Evolutionary conservation across 2,113 vertebrate species (phyloP).

Genomic region (Cathartes aura): DNA sequence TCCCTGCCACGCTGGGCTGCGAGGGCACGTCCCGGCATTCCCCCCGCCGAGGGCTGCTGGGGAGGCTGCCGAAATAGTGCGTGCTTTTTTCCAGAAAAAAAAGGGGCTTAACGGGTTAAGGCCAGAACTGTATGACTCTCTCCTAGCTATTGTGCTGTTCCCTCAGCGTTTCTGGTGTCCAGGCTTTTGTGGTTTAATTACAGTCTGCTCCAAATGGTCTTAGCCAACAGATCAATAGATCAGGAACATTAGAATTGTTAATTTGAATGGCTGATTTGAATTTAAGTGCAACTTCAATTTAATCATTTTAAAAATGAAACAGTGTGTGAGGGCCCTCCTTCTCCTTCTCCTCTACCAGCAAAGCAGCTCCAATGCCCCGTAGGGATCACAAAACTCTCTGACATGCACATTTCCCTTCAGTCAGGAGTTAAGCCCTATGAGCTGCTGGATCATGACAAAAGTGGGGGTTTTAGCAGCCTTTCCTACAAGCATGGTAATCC

Average conservation of each 20-base stretch:
- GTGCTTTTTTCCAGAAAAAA: not conserved
- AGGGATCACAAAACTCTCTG: constrained; percentile 20
- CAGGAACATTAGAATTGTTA: constrained; percentile 69
- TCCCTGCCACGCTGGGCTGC: not conserved
- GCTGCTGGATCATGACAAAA: constrained; percentile 54
- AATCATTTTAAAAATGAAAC: constrained; percentile 48
- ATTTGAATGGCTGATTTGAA: constrained; percentile 68
- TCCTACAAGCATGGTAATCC: constrained; percentile 53
- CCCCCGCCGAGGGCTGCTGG: not conserved
- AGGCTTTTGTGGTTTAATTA: constrained; percentile 69
- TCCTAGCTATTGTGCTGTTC: constrained; percentile 11
- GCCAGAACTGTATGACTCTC: not conserved
- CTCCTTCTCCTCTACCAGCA: not conserved
- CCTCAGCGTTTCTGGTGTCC: not conserved
- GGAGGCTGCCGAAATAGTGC: not conserved
- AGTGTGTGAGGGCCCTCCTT: not conserved
- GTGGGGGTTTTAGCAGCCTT: constrained; percentile 41
- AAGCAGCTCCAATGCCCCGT: not conserved
- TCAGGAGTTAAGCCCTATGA: constrained; percentile 38
- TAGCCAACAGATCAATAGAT: constrained; percentile 68
- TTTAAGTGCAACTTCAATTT: constrained; percentile 68
- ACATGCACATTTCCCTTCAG: constrained; percentile 45
- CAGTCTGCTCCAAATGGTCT: constrained; percentile 55
- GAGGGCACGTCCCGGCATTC: not conserved
- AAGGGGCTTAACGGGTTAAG: constrained; percentile 5